A percentile compares a stretch with the other conserved stretches of the same genome.
Conservation (phyloP, 2,888 invertebrate species). For the Dione juno region DNA sequence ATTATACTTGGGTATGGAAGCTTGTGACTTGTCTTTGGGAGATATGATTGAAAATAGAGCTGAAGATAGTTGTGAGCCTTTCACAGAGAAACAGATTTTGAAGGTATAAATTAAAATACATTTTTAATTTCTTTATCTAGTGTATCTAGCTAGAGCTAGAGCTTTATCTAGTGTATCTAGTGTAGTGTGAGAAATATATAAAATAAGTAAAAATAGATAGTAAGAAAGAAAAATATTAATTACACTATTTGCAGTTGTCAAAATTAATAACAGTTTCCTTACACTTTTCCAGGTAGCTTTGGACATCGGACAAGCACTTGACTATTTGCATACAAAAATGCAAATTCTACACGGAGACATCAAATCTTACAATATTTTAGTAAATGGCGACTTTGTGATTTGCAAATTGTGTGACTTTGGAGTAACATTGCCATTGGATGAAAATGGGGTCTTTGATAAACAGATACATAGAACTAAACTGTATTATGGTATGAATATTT, state of each 20-base stretch:
- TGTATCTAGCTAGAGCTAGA: too few relatives aligned
- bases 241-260: too few relatives aligned
- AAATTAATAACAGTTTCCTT: background rate
- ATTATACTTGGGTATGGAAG: conserved; percentile 90
- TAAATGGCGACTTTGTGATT: conserved; percentile 88
- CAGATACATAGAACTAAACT: conserved; percentile 50
- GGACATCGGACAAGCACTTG: conserved; percentile 88
- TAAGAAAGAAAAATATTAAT: too few relatives aligned
- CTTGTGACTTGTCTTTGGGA: conserved; percentile 88
- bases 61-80: conserved; percentile 83
- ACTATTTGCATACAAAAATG: conserved; percentile 89
- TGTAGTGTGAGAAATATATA: too few relatives aligned
- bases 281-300: conserved; percentile 76
- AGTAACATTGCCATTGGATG: conserved; percentile 88
- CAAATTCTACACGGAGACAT: conserved; percentile 91
- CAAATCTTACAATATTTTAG: conserved; percentile 91
- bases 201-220: too few relatives aligned
- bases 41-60: conserved; percentile 88
- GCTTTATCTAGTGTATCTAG: too few relatives aligned
- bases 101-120: conserved; percentile 65
- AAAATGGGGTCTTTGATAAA: conserved; percentile 85
- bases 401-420: conserved; percentile 94
- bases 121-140: too few relatives aligned
- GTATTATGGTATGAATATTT: conserved; percentile 10
- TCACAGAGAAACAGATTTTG: conserved; percentile 85